Evolutionary conservation across 2,113 vertebrate species (phyloP), one percentile per base, ranked within the genome.

Genomic region (Nycticebus coucang): DNA sequence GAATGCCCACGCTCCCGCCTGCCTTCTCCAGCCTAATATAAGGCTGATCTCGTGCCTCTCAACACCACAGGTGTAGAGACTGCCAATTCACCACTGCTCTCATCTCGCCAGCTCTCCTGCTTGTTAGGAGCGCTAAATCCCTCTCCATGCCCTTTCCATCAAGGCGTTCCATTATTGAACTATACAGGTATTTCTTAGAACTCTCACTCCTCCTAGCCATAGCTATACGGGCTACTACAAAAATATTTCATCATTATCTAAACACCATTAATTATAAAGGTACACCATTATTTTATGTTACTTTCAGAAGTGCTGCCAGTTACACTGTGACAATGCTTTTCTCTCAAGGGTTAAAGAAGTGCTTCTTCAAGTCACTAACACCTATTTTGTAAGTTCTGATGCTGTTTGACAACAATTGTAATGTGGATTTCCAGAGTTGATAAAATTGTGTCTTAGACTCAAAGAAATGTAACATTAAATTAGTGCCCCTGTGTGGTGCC

Each of bases 371-470:
- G 53, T 90, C 53, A 86, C 33, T 85, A 72, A 68, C 19, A 74
- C 55, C n/a, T 94, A 12, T 95, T 89, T 13, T 81, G 24, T 64
- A 78, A 84, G 37, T 80, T 85, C 83, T 80, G 50, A 95, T 85
- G 55, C 22, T 94, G 64, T 9, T 33, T 7, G 13, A 37, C 57
- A 66, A 30, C 24, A 91, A 24, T 71, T 92, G 0, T 86, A 75
- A 85, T 33, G 55, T 95, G 74, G 21, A 87, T 93, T 78, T 93
- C 87, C 62, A 72, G 24, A 72, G 64, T 84, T 81, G 13, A 60
- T 93, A 72, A 87, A 91, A 91, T 37, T 77, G 35, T 83, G 41
- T 74, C 64, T 93, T 59, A 59, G 11, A 93, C 64, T 82, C 87
- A 72, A 66, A 89, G 57, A 86, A 93, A 79, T 71, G 10, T 64